Evolutionary conservation across 1,140 invertebrate genomes (phyloP).

Genomic region (Saccostrea glomerata): DNA sequence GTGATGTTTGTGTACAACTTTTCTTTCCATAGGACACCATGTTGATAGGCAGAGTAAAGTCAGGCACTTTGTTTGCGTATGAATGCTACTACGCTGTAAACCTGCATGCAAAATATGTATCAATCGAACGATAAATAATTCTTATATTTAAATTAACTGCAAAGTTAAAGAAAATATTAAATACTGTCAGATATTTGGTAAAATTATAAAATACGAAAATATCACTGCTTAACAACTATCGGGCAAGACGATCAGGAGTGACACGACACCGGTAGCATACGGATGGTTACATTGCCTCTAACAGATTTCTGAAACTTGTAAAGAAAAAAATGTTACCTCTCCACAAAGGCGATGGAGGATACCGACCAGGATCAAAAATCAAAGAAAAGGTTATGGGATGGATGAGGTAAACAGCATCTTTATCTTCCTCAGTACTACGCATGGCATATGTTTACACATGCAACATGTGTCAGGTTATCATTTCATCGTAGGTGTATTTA

Average conservation of each 20-base stretch:
- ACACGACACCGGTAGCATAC: constrained; percentile 30
- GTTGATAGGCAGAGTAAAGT: not conserved
- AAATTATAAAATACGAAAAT: not conserved
- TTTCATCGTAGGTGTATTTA: not conserved
- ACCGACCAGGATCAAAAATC: constrained; percentile 72
- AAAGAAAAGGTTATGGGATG: constrained; percentile 78
- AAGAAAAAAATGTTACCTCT: constrained; percentile 77
- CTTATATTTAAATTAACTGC: not conserved
- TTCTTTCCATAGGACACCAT: constrained; percentile 2
- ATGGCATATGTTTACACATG: constrained; percentile 16
- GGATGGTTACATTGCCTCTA: not conserved
- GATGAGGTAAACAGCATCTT: constrained; percentile 75
- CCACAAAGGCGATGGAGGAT: constrained; percentile 77
- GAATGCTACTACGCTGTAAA: not conserved
- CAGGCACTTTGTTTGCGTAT: not conserved
- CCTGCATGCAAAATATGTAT: not conserved
- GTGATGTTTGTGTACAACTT: not conserved
- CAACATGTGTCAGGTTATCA: not conserved
- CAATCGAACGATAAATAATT: not conserved
- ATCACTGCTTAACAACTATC: not conserved
- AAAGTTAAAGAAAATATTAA: not conserved
- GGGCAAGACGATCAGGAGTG: not conserved
- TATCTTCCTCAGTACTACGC: not conserved
- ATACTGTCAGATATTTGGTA: not conserved
- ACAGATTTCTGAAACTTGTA: not conserved